A percentile compares a stretch with the other conserved stretches of the same genome.
phyloP scores from a whole-genome alignment of 2,797 vertebrate species.

The Diceros bicornis region DNA sequence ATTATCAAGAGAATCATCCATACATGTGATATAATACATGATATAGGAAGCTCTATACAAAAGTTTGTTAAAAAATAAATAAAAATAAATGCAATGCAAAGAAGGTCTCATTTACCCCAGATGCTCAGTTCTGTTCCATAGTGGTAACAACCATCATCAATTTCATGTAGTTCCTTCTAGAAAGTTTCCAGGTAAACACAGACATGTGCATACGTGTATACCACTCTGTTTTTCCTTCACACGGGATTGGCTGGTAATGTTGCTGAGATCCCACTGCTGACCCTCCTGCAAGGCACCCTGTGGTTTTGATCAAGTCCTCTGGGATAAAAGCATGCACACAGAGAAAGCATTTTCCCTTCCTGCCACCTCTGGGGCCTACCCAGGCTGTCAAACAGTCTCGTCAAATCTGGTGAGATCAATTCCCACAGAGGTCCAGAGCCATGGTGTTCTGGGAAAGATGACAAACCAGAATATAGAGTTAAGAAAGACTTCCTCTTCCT shows the following conservation, averaged over 20 bases:
- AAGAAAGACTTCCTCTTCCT: neutral
- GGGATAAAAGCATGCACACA: neutral
- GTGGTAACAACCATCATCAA: neutral
- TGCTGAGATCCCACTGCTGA: neutral
- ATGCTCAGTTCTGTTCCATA: neutral
- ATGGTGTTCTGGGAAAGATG: neutral
- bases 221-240: neutral
- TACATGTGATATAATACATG: no score
- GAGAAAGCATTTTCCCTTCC: neutral
- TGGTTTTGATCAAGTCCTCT: neutral
- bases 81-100: neutral
- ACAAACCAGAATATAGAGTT: neutral
- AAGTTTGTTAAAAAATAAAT: neutral
- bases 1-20: neutral
- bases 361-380: neutral
- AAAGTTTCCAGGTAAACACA: neutral
- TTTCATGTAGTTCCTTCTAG: slow-evolving; percentile 10
- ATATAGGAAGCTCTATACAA: neutral
- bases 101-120: neutral
- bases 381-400: neutral
- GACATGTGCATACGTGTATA: neutral
- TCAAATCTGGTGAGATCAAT: neutral
- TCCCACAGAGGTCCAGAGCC: neutral
- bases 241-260: neutral
- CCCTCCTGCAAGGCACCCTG: neutral